Percentiles rank a stretch among this genome's conserved stretches.
phyloP scores from a whole-genome alignment of 2,888 invertebrate genomes.

The Sympetrum striolatum region DNA sequence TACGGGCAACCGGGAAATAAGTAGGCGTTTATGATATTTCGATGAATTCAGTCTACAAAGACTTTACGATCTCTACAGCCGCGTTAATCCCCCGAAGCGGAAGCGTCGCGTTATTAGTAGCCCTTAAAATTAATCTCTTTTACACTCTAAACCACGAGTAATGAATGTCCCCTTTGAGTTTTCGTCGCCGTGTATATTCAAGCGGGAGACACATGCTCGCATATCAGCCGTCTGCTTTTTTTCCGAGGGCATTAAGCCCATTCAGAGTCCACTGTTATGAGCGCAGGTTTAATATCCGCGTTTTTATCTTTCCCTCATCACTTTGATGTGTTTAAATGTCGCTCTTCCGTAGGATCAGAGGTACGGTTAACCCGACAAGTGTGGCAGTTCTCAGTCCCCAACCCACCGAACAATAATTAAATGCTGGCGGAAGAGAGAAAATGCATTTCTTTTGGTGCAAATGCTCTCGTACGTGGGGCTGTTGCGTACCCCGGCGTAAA shows the following conservation, averaged over 20 bases:
- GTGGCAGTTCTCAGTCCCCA: not conserved
- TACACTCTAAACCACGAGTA: no score
- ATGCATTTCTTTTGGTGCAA: not conserved
- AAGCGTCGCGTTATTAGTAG: no score
- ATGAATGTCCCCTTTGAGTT: no score
- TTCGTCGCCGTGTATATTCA: no score
- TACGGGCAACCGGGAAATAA: no score
- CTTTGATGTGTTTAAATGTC: not conserved
- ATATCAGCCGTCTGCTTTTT: not conserved
- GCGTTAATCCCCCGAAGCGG: no score
- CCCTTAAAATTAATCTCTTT: no score
- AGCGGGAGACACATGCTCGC: no score
- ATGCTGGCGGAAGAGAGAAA: not conserved
- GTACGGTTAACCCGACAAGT: not conserved
- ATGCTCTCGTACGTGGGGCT: no score
- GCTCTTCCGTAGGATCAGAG: not conserved
- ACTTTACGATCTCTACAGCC: no score
- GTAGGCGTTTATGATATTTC: no score
- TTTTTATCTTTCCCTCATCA: not conserved
- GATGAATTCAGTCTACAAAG: no score
- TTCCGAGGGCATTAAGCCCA: not conserved
- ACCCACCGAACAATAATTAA: not conserved
- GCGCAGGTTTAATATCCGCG: not conserved
- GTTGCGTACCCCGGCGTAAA: not conserved
- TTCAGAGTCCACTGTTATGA: not conserved